Percentiles rank a stretch among this genome's conserved stretches.
Conservation (phyloP, 64 coral and sea anemone genomes). For the Montipora capricornis region DNA sequence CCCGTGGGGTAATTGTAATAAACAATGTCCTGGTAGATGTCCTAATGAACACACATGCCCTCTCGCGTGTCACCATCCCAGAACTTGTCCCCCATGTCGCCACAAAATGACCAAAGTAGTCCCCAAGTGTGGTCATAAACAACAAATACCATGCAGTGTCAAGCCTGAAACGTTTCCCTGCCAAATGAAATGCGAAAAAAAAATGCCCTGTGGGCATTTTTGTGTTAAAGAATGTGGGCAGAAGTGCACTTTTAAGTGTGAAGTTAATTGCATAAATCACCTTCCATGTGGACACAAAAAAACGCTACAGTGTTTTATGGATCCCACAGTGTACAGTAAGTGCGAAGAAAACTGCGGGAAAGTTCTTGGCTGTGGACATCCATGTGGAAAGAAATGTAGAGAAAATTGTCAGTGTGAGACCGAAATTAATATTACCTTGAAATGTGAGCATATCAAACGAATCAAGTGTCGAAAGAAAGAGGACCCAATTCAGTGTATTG, state of each 20-base stretch:
- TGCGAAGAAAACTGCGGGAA: conserved; percentile 25
- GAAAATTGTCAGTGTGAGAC: conserved; percentile 7
- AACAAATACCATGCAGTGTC: conserved; percentile 14
- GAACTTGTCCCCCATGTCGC: neutral
- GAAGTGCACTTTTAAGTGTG: conserved; percentile 27
- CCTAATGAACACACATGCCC: conserved; percentile 8
- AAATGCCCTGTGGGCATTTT: conserved; percentile 22
- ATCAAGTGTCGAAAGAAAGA: conserved; percentile 22
- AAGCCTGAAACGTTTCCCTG: conserved; percentile 21
- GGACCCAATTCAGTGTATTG: neutral
- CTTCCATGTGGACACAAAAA: conserved; percentile 53
- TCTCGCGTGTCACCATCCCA: neutral
- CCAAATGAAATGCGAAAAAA: conserved; percentile 26
- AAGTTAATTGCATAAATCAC: neutral
- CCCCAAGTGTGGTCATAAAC: conserved; percentile 50
- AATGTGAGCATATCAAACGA: neutral
- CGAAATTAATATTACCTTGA: neutral
- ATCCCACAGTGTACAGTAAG: neutral
- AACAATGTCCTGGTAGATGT: neutral
- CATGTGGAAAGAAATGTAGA: conserved; percentile 27
- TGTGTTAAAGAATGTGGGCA: conserved; percentile 24
- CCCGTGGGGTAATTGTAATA: neutral
- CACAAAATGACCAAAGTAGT: neutral
- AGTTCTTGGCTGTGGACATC: conserved; percentile 68
- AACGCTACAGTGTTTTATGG: conserved; percentile 32